Base-by-base conservation (phyloP, 2,888 invertebrate genomes). In the Ditula angustiorana region DNA sequence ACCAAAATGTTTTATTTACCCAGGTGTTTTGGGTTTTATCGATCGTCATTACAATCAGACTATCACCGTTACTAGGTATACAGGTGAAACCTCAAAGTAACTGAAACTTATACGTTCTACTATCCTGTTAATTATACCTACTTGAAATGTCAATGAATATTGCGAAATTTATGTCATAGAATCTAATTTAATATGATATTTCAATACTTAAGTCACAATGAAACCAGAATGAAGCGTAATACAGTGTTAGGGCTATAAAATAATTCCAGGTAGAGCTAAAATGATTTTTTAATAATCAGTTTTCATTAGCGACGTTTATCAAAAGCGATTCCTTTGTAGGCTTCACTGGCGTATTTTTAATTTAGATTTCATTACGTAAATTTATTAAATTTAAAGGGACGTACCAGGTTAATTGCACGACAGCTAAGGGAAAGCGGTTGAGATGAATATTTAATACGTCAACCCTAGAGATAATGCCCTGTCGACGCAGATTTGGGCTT, bases 341-440 rank as follows among this genome's bases (percentile, higher is more conserved):
- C 50, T 41, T 41, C 41, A 11, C 50, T 11, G 30, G 28, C 10
- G 16, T 26, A 63, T 50, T 63, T 57, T 57, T 44, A 21, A 57
- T 63, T 50, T 57, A 26, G 41, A 57, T 28, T 46, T 35, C 63
- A 58, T 46, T 53, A 35, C 21, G 52, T 53, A 47, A 52, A 46
- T 64, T 79, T 82, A 83, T 83, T 84, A 83, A 84, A 83, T 80
- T 79, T 75, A 69, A 73, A 81, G 72, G 73, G 78, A 80, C 74
- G 78, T 80, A 80, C 79, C 64, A 74, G 81, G 80, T 81, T 79
- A 82, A 79, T 78, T 75, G 75, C 73, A 71, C 76, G 73, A 77
- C 74, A 69, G 74, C 64, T 67, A 55, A 66, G 73, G 78, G 79
- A 77, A 81, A 84, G 80, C 80, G 78, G 79, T 77, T 78, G 68